phyloP scores from a whole-genome alignment of 2,888 invertebrate genomes.

The Clunio marinus region DNA sequence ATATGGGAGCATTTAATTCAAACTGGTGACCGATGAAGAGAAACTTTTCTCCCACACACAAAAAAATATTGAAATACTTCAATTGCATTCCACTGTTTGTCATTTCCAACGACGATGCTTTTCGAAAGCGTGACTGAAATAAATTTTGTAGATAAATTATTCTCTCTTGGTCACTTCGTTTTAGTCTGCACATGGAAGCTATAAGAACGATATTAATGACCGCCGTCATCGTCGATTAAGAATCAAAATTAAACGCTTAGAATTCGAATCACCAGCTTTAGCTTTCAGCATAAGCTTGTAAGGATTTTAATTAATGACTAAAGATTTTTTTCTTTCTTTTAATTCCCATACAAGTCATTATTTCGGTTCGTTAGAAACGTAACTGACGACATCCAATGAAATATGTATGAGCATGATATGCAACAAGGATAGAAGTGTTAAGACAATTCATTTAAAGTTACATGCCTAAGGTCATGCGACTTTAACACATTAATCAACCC shows the following conservation, averaged over 20 bases:
- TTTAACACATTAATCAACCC: too few species aligned
- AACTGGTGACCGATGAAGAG: background rate
- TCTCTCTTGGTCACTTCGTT: background rate
- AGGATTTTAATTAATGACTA: background rate
- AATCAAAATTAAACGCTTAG: conserved; percentile 24
- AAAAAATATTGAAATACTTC: background rate
- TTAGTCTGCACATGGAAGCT: background rate
- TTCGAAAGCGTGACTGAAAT: conserved; percentile 28
- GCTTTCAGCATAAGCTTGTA: background rate
- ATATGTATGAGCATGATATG: too few species aligned
- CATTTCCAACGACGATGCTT: conserved; percentile 22
- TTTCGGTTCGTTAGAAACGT: background rate
- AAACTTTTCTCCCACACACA: background rate
- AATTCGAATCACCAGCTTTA: background rate
- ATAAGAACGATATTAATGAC: conserved; percentile 32
- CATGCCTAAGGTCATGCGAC: too few species aligned
- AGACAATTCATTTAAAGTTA: too few species aligned
- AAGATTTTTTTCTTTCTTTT: background rate
- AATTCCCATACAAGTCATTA: too few species aligned
- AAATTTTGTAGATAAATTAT: conserved; percentile 28
- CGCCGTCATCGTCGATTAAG: conserved; percentile 21
- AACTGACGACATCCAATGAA: too few species aligned
- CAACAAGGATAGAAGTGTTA: too few species aligned
- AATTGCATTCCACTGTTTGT: conserved; percentile 32
- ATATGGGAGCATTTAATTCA: background rate